Evolutionary conservation across 2,113 vertebrate genomes (phyloP), one percentile per base, ranked within the genome.

Genomic region (Crotalus viridis): DNA sequence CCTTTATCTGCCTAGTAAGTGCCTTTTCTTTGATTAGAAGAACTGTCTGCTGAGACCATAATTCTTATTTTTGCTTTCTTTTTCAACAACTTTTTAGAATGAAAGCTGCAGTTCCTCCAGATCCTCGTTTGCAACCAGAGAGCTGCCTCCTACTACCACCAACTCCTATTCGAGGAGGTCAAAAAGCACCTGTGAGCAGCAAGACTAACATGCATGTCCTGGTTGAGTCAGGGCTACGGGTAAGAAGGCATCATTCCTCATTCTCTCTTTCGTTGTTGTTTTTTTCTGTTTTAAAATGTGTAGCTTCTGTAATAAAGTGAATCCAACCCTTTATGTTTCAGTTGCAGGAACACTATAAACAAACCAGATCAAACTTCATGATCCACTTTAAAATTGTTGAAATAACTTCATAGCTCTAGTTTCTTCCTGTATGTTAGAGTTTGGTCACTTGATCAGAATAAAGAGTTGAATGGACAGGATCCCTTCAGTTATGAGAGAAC

Each of bases 61-160:
- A 19, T 51, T 43, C 87, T 81, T 12, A 54, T 12, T 86, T 95
- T 33, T 95, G 17, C 64, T 1, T 94, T 94, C 74, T 15, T 89
- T n/a, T 26, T 5, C 89, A 1, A 43, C 24, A 0, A 86, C 91
- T 91, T 96, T 96, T 85, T 93, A 98, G 98, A 85, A 97, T 93
- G 28, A 96, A 96, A 52, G 96, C 59, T 26, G 24, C 95, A n/a
- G 97, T 96, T 57, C 98, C 98, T 39, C 98, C 97, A 1, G 98
- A 99, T 95, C 98, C 98, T 88, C 98, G 98, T 0, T 98, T 99
- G 90, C 98, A 98, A 2, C 99, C 99, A 3, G 97, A 98, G 88
- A 99, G 99, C 97, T 99, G 99, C 96, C 97, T 99, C 57, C 97
- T 99, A 93, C 98, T 99, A 52, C 98, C 97, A 0, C 98, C 98